phyloP scores from a whole-genome alignment of 2,113 vertebrate genomes.

The Callochromis pleurospilus region DNA sequence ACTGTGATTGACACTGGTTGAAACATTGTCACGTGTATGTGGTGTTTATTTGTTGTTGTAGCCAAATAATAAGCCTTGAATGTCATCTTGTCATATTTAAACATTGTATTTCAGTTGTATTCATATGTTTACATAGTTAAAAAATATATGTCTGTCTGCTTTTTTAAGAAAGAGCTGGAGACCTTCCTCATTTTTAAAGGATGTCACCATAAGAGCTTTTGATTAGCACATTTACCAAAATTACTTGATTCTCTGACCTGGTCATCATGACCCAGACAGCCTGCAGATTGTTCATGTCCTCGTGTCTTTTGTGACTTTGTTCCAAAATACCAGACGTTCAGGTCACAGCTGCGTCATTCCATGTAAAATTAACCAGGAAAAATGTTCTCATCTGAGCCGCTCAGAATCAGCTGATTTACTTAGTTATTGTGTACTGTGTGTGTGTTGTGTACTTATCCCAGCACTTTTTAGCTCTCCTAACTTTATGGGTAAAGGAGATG shows the following conservation, averaged over 20 bases:
- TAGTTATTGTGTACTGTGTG: background rate
- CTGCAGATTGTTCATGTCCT: background rate
- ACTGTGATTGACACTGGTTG: background rate
- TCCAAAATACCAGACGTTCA: background rate
- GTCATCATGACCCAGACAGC: background rate
- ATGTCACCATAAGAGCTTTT: background rate
- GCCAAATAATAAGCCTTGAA: background rate
- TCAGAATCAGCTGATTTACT: background rate
- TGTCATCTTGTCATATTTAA: background rate
- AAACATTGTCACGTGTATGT: background rate
- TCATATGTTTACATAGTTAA: background rate
- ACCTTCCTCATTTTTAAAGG: background rate
- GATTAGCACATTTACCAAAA: background rate
- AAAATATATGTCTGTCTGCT: background rate
- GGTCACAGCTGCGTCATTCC: background rate
- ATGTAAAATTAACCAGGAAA: background rate
- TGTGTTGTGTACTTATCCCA: background rate
- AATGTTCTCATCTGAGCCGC: background rate
- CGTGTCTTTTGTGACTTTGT: background rate
- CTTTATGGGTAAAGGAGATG: background rate
- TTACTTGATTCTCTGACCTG: background rate
- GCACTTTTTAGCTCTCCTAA: background rate
- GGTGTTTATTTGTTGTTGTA: background rate
- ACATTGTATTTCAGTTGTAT: background rate
- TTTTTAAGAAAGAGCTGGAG: background rate